These are phyloP conservation scores for Ophion ventricosus DNA, from an alignment of 2,888 invertebrate species.

Conservation along the genomic window DNA sequence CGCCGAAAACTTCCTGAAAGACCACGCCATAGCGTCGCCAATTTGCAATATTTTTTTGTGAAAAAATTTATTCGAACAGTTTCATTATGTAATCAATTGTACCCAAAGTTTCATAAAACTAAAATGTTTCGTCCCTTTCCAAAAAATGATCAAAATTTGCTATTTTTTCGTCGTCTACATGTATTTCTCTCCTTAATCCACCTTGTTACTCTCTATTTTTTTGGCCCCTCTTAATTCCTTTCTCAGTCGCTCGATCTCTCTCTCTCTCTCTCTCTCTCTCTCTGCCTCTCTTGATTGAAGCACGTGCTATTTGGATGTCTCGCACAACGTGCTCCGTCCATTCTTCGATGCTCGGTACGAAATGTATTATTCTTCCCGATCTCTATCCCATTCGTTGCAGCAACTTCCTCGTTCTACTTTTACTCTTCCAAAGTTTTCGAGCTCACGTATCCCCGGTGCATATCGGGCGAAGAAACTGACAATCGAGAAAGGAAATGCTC, in stretches of 20 bases:
- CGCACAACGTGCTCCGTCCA: constrained; percentile 18
- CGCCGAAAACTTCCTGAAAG: too few species aligned
- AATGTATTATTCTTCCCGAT: constrained; percentile 18
- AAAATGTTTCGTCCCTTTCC: too few species aligned
- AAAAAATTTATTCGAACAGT: too few species aligned
- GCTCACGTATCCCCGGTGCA: not conserved
- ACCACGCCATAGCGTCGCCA: too few species aligned
- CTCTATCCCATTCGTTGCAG: constrained; percentile 3
- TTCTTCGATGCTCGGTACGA: constrained; percentile 26
- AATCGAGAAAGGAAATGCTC: constrained; percentile 14
- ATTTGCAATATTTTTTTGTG: too few species aligned
- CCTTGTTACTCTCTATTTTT: not conserved
- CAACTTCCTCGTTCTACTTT: constrained; percentile 27
- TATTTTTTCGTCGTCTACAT: too few species aligned
- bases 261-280: constrained; percentile 8
- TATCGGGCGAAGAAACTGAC: constrained; percentile 7
- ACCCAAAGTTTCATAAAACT: too few species aligned
- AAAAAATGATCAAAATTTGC: too few species aligned
- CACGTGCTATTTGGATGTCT: constrained; percentile 33
- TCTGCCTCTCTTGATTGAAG: constrained; percentile 29
- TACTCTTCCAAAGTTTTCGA: not conserved
- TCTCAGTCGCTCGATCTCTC: not conserved
- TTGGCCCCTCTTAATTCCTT: not conserved
- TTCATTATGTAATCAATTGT: too few species aligned
- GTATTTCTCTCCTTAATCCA: too few species aligned